Evolutionary conservation across 92 coral and sea anemone species (phyloP).

Genomic region (Desmophyllum pertusum): DNA sequence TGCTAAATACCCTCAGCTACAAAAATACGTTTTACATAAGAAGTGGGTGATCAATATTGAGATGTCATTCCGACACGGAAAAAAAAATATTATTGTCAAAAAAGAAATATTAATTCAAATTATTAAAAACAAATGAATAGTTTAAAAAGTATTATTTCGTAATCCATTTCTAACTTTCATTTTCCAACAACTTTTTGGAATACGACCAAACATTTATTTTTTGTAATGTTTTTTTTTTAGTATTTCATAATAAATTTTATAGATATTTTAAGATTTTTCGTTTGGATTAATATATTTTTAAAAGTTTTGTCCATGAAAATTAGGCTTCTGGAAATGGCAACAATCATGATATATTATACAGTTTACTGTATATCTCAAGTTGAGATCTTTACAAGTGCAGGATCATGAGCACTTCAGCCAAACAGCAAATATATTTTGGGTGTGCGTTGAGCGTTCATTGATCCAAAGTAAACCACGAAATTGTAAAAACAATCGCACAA

Average conservation of each 20-base stretch:
- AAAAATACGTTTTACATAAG: not conserved
- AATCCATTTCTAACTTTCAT: not conserved
- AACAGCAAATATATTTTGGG: not conserved
- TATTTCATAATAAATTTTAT: not conserved
- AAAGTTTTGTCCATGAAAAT: not conserved
- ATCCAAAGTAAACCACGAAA: conserved; percentile 31
- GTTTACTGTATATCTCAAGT: not conserved
- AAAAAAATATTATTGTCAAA: not conserved
- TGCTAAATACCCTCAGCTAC: not conserved
- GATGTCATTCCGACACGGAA: not conserved
- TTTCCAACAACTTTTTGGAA: not conserved
- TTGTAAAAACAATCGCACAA: conserved; percentile 27
- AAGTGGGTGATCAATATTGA: not conserved
- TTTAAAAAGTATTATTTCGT: not conserved
- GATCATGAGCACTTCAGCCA: not conserved
- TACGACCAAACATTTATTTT: not conserved
- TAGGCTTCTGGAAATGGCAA: conserved; percentile 3
- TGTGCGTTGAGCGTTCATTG: not conserved
- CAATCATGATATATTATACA: not conserved
- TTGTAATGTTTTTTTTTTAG: not conserved
- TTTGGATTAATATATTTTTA: not conserved
- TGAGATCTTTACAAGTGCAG: not conserved
- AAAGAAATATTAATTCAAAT: not conserved
- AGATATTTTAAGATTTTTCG: not conserved
- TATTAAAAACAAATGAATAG: not conserved